A percentile compares a stretch with the other conserved stretches of the same genome.
Evolutionary conservation across 2,797 vertebrate genomes (phyloP).

Genomic region (Sphenodon punctatus): DNA sequence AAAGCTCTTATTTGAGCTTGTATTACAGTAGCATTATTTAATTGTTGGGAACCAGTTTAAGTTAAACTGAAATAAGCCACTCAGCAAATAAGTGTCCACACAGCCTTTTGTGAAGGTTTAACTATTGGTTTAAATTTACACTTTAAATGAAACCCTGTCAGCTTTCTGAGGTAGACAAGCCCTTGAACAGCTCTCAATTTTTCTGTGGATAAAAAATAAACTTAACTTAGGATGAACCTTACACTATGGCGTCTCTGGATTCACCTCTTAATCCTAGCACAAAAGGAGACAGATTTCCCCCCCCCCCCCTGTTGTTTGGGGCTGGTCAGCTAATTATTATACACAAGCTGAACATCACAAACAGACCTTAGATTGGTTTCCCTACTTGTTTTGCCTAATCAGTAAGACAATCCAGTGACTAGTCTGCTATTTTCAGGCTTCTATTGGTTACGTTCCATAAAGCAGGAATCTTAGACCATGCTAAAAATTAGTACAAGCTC

Average conservation of each 20-base stretch:
- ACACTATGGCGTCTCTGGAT: too few species aligned
- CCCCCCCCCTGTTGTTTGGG: not conserved
- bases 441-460: rapidly evolving
- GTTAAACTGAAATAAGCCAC: too few species aligned
- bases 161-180: too few species aligned
- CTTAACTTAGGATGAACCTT: not conserved
- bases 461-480: too few species aligned
- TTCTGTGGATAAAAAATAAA: not conserved
- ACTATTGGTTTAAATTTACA: too few species aligned
- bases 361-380: not conserved
- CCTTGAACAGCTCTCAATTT: not conserved
- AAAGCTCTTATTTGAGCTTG: too few species aligned
- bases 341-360: not conserved
- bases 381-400: not conserved
- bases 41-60: too few species aligned
- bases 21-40: too few species aligned
- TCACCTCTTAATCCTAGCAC: not conserved
- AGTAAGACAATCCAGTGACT: not conserved
- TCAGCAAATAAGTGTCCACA: too few species aligned
- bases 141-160: too few species aligned
- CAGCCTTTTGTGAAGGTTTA: too few species aligned
- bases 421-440: not conserved
- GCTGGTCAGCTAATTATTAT: not conserved
- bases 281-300: not conserved
- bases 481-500: too few species aligned